Evolutionary conservation across 2,888 invertebrate genomes (phyloP), one percentile per base, ranked within the genome.

Genomic region (Elgonia sp.): DNA sequence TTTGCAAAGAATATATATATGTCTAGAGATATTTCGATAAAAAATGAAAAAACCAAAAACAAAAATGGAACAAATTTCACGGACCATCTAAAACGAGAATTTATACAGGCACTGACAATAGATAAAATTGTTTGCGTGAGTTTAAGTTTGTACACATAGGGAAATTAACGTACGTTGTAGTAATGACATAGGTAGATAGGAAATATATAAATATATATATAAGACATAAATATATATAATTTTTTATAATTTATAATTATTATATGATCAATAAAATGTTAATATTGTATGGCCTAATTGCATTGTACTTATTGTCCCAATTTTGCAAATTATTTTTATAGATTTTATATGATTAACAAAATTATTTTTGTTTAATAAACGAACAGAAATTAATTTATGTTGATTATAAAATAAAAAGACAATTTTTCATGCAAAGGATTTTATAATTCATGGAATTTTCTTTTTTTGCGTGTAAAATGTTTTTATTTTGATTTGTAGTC

Each of bases 231-330:
- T 84, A 91, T 90, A 92, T 92, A 92, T 93, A 92, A 93, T 93
- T 93, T 93, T 93, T 92, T 93, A 93, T 93, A 92, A 93, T 93
- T 93, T 92, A 92, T 93, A 92, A 93, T 93, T 92, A 91, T 91
- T 90, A 91, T 91, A 91, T 89, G 90, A 91, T 90, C 90, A 92
- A 93, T 92, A 92, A 92, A 92, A 92, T 92, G 92, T 93, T 93
- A 91, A 92, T 89, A 92, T 89, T 92, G 91, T 92, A 92, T 91
- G 92, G 91, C 92, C 92, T 92, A 57, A 72, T 42, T 42, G n/a
- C 8, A 42, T 73, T 60, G 60, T 72, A 29, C 29, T 65, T 12
- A 20, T 65, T 65, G 14, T 65, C 65, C 65, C 46, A 46, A 10
- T 12, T 5, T 10, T 12, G 7, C 46, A 46, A 7, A 46, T 5